Percentiles rank a stretch among this genome's conserved stretches.
phyloP scores from a whole-genome alignment of 2,113 vertebrate species.

The Neolamprologus cancellatus region DNA sequence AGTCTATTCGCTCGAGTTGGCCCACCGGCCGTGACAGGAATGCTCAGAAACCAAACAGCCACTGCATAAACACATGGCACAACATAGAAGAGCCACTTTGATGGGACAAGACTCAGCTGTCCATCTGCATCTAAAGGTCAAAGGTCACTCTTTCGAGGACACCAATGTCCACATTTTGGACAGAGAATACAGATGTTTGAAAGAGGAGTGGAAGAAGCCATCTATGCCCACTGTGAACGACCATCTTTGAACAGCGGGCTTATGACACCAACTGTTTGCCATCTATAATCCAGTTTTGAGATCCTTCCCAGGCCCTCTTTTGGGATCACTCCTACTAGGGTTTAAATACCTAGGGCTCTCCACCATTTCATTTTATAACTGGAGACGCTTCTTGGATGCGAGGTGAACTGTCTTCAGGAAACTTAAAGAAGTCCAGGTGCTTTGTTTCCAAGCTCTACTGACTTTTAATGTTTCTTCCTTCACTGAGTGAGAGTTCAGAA shows the following conservation, averaged over 20 bases:
- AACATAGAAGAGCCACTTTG: neutral
- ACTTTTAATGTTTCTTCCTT: neutral
- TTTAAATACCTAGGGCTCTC: neutral
- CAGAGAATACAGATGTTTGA: neutral
- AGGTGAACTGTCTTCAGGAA: neutral
- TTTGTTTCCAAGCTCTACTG: neutral
- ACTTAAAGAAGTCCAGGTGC: neutral
- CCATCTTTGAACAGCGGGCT: neutral
- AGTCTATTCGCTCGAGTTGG: neutral
- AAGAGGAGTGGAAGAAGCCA: neutral
- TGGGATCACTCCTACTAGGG: neutral
- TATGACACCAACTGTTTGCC: neutral
- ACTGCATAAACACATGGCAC: neutral
- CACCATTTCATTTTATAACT: neutral
- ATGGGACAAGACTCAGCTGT: neutral
- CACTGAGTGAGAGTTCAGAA: accelerated
- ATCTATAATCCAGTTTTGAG: neutral
- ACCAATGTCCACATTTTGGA: neutral
- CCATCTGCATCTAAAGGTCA: accelerated
- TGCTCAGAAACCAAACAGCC: neutral
- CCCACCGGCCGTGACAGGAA: neutral
- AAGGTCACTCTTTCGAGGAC: neutral
- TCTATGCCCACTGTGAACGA: accelerated
- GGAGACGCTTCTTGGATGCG: neutral
- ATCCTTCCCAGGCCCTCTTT: neutral